These are phyloP conservation scores for Micronycteris hirsuta DNA, from an alignment of 2,113 vertebrate species.

Conservation along the genomic window DNA sequence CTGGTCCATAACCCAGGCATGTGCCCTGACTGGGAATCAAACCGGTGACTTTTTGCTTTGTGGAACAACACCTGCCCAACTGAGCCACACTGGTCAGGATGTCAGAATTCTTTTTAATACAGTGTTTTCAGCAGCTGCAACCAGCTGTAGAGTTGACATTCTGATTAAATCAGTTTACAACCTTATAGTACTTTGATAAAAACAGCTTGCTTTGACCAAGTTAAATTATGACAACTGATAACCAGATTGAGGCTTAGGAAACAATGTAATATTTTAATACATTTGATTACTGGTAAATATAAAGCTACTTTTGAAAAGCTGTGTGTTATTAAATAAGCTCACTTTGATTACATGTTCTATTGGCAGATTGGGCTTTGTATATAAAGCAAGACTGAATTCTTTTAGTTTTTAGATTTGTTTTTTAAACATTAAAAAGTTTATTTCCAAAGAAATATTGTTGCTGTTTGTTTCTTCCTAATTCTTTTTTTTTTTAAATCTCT, in stretches of 20 bases:
- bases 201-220: not conserved
- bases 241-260: not conserved
- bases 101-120: not conserved
- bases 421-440: not conserved
- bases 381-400: not conserved
- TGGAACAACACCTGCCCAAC: no score
- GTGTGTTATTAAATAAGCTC: not conserved
- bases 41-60: no score
- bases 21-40: no score
- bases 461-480: not conserved
- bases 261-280: not conserved
- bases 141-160: not conserved
- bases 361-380: not conserved
- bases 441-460: not conserved
- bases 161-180: not conserved
- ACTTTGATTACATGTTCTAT: not conserved
- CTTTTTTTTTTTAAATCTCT: not conserved
- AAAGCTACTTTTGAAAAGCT: not conserved
- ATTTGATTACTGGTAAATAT: not conserved
- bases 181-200: not conserved
- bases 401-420: constrained; percentile 26
- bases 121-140: not conserved
- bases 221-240: not conserved
- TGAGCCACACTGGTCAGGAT: no score
- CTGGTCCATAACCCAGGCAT: no score